Conservation (phyloP, 2,113 vertebrate species). For the Xiphophorus maculatus region DNA sequence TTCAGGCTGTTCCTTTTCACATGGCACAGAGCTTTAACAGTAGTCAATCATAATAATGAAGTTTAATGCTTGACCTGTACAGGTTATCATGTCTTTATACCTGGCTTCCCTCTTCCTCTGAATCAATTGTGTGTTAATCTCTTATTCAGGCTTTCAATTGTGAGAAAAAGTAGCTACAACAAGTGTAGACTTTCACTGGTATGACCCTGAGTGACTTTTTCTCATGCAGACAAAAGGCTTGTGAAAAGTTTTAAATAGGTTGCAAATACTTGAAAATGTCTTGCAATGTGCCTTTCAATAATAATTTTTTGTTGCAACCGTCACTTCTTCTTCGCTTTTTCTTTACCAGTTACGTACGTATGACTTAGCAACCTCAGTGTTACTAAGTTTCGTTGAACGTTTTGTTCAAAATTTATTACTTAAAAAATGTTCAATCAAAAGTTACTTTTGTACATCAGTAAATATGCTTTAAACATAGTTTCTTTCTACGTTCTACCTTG, state of each 20-base stretch:
- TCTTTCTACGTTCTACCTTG: not conserved
- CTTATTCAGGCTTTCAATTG: slow-evolving; percentile 85
- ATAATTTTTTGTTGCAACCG: not conserved
- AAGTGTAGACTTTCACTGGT: slow-evolving; percentile 65
- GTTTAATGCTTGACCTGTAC: slow-evolving; percentile 82
- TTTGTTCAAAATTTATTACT: not conserved
- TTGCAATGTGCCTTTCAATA: not conserved
- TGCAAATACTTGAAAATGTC: slow-evolving; percentile 31
- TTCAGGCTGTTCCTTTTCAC: slow-evolving; percentile 80
- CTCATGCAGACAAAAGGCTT: slow-evolving; percentile 74
- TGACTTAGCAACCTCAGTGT: not conserved
- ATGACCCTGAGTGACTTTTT: slow-evolving; percentile 76
- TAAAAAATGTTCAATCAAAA: not conserved
- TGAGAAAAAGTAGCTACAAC: slow-evolving; percentile 84
- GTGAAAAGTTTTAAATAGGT: slow-evolving; percentile 53
- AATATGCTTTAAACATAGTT: not conserved
- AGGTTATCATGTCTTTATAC: slow-evolving; percentile 91
- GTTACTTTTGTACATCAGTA: not conserved
- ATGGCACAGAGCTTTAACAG: slow-evolving; percentile 75
- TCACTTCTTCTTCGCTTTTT: not conserved
- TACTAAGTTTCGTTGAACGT: not conserved
- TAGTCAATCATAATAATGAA: slow-evolving; percentile 72
- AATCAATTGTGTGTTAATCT: slow-evolving; percentile 94
- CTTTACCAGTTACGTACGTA: not conserved
- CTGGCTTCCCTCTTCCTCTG: slow-evolving; percentile 85